Evolutionary conservation across 1,140 invertebrate genomes (phyloP).

Genomic region (Euwallacea similis): DNA sequence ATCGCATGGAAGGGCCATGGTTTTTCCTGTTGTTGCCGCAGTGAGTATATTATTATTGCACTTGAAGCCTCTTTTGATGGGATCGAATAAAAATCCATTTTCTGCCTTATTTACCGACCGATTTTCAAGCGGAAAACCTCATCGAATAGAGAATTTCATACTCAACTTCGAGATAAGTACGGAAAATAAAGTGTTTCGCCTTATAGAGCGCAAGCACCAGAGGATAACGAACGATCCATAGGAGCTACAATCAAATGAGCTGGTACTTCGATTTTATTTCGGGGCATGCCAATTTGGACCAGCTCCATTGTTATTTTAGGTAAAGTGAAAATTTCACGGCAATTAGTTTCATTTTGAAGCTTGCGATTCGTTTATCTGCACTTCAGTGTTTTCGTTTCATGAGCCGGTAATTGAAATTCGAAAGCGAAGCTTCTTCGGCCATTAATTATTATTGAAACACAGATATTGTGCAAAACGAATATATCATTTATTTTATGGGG

Average conservation of each 20-base stretch:
- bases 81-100: slow-evolving; percentile 6
- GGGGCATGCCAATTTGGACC: not conserved
- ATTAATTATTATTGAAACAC: too few species aligned
- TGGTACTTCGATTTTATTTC: not conserved
- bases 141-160: not conserved
- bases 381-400: not conserved
- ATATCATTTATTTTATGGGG: too few species aligned
- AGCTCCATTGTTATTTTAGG: not conserved
- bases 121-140: slow-evolving; percentile 2
- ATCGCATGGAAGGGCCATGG: too few species aligned
- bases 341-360: not conserved
- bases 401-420: too few species aligned
- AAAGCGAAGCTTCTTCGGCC: too few species aligned
- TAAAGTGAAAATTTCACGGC: not conserved
- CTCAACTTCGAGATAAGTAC: not conserved
- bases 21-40: too few species aligned
- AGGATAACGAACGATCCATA: not conserved
- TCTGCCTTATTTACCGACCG: not conserved
- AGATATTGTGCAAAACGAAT: too few species aligned
- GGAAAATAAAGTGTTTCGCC: not conserved
- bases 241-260: not conserved
- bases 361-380: not conserved
- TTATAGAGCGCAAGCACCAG: not conserved
- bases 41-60: too few species aligned
- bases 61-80: not conserved